Percentiles rank a stretch among this genome's conserved stretches.
Conservation (phyloP, 2,113 vertebrate genomes). For the Tenrec ecaudatus region DNA sequence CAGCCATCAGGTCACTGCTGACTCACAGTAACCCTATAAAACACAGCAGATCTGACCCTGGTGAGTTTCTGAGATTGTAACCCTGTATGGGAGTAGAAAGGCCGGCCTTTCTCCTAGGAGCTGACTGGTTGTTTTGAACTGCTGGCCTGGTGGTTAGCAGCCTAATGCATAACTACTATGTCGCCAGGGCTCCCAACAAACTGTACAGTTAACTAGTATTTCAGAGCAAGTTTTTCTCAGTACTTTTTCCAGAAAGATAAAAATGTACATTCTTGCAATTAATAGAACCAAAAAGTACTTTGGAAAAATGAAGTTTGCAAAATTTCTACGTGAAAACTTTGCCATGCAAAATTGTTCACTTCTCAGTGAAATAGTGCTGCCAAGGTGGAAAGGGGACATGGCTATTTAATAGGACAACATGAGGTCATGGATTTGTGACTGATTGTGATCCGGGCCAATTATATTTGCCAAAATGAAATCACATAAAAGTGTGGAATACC, state of each 20-base stretch:
- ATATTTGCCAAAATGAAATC: background rate
- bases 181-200: background rate
- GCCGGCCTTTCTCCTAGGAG: too few relatives aligned
- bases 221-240: background rate
- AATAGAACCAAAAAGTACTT: background rate
- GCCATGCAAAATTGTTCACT: too few relatives aligned
- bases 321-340: too few relatives aligned
- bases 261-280: background rate
- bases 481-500: background rate
- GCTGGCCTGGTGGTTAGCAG: too few relatives aligned
- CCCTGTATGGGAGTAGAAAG: too few relatives aligned
- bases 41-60: too few relatives aligned
- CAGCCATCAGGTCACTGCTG: too few relatives aligned
- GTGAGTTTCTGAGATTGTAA: too few relatives aligned
- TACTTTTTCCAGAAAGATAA: background rate
- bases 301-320: background rate
- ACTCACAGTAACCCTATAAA: too few relatives aligned
- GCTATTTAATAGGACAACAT: background rate
- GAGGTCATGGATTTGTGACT: background rate
- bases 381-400: background rate
- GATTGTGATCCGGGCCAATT: background rate
- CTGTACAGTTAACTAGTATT: background rate
- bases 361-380: constrained; percentile 15
- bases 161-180: too few relatives aligned
- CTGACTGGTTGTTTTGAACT: too few relatives aligned